These are phyloP conservation scores for Drosophila subquinaria DNA, from an alignment of 2,888 invertebrate species.

Conservation along the genomic window DNA sequence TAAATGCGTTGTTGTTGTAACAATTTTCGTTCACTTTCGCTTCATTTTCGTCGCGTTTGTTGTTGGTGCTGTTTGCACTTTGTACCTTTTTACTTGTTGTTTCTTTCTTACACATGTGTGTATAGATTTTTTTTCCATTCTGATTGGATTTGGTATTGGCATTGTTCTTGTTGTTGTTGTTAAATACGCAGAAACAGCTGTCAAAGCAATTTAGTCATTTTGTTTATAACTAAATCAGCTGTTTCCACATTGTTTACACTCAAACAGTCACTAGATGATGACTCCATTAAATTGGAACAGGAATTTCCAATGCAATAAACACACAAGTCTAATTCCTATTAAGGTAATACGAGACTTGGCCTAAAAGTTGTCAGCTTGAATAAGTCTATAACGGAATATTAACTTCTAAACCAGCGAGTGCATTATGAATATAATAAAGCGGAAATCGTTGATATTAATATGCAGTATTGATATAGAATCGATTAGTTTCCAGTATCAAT, in stretches of 20 bases:
- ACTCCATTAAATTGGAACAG: slow-evolving; percentile 16
- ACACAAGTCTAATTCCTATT: slow-evolving; percentile 34
- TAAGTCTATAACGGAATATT: slow-evolving; percentile 25
- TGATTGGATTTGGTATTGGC: slow-evolving; percentile 45
- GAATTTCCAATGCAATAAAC: slow-evolving; percentile 17
- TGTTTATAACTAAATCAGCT: slow-evolving; percentile 74
- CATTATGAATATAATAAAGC: slow-evolving; percentile 8
- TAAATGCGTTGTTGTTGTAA: slow-evolving; percentile 42
- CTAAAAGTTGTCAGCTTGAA: slow-evolving; percentile 29
- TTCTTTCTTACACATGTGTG: slow-evolving; percentile 40
- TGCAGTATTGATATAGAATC: neutral
- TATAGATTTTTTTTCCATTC: slow-evolving; percentile 48
- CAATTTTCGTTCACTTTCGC: slow-evolving; percentile 69
- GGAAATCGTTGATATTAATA: slow-evolving; percentile 3
- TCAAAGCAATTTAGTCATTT: slow-evolving; percentile 52
- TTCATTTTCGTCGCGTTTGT: slow-evolving; percentile 56
- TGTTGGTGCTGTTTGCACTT: slow-evolving; percentile 53
- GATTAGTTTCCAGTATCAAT: neutral
- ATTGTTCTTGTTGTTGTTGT: slow-evolving; percentile 13
- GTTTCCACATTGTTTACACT: slow-evolving; percentile 56
- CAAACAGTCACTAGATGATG: neutral
- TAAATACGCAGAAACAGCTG: slow-evolving; percentile 61
- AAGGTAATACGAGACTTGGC: slow-evolving; percentile 36
- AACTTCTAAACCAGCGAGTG: slow-evolving; percentile 4
- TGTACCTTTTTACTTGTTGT: slow-evolving; percentile 59